Conservation (phyloP, 2,888 invertebrate species). For the Trilocha varians region DNA sequence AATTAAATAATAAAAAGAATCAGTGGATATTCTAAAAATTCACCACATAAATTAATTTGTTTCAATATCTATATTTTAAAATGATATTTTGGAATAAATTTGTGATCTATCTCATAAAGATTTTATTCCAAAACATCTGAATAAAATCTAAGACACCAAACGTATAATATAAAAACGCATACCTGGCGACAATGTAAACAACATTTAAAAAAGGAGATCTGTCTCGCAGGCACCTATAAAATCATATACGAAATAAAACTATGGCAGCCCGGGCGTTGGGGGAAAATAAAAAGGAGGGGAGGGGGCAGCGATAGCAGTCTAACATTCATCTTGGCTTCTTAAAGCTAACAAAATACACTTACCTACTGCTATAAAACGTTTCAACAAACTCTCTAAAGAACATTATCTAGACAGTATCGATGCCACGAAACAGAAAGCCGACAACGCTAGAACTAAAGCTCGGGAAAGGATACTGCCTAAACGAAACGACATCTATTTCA, state of each 20-base stretch:
- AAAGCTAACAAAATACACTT: conserved; percentile 73
- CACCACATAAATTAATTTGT: not conserved
- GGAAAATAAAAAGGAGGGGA: conserved; percentile 59
- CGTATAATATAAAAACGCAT: conserved; percentile 63
- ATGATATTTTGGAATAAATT: conserved; percentile 24
- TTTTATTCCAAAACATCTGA: conserved; percentile 26
- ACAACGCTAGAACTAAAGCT: conserved; percentile 20
- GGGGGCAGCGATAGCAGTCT: conserved; percentile 68
- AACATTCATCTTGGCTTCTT: conserved; percentile 71
- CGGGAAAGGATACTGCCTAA: conserved; percentile 63
- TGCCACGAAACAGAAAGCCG: conserved; percentile 23
- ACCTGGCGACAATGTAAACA: conserved; percentile 75
- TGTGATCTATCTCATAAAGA: too few species aligned
- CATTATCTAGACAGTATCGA: conserved; percentile 61
- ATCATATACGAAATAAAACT: conserved; percentile 64
- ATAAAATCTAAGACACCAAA: conserved; percentile 36
- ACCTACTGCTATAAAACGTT: conserved; percentile 63
- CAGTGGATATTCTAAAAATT: conserved; percentile 5
- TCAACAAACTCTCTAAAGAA: conserved; percentile 54
- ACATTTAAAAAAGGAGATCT: conserved; percentile 67
- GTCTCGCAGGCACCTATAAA: conserved; percentile 72
- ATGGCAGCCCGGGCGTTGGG: conserved; percentile 65
- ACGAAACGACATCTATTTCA: conserved; percentile 61
- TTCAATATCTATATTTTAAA: not conserved
- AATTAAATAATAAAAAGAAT: conserved; percentile 1